Percentiles rank a stretch among this genome's conserved stretches.
Evolutionary conservation across 1,140 invertebrate genomes (phyloP).

Genomic region (Zaprionus africanus): DNA sequence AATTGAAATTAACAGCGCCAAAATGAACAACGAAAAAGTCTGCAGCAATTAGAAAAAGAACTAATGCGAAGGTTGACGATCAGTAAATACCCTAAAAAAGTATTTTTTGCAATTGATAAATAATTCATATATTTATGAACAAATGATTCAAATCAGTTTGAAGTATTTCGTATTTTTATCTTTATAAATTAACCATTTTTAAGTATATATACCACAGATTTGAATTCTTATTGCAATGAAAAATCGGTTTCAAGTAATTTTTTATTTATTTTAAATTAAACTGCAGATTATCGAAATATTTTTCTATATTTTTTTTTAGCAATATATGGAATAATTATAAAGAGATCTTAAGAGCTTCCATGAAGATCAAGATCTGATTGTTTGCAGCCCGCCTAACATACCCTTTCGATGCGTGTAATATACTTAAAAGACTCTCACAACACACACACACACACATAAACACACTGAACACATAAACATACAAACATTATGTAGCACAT

Average conservation of each 20-base stretch:
- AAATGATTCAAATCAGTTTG: too few species aligned
- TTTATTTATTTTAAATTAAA: not conserved
- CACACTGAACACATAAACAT: slow-evolving; percentile 1
- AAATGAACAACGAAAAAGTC: slow-evolving; percentile 50
- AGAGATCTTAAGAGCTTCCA: not conserved
- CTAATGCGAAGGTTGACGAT: not conserved
- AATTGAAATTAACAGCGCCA: slow-evolving; percentile 69
- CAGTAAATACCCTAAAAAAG: not conserved
- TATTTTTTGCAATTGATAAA: not conserved
- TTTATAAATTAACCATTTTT: too few species aligned
- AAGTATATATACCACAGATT: too few species aligned
- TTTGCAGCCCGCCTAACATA: not conserved
- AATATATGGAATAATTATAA: not conserved
- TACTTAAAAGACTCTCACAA: not conserved
- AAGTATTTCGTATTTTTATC: too few species aligned
- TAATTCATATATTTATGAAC: not conserved
- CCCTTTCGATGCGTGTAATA: not conserved
- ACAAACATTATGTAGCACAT: slow-evolving; percentile 13
- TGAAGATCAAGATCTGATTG: not conserved
- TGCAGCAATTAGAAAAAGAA: slow-evolving; percentile 43
- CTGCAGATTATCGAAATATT: too few species aligned
- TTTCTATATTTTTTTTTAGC: not conserved
- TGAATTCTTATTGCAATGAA: too few species aligned
- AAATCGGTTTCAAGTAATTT: too few species aligned
- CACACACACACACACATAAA: not conserved